Evolutionary conservation across 1,140 invertebrate species (phyloP).

Genomic region (Sweltsa coloradensis): DNA sequence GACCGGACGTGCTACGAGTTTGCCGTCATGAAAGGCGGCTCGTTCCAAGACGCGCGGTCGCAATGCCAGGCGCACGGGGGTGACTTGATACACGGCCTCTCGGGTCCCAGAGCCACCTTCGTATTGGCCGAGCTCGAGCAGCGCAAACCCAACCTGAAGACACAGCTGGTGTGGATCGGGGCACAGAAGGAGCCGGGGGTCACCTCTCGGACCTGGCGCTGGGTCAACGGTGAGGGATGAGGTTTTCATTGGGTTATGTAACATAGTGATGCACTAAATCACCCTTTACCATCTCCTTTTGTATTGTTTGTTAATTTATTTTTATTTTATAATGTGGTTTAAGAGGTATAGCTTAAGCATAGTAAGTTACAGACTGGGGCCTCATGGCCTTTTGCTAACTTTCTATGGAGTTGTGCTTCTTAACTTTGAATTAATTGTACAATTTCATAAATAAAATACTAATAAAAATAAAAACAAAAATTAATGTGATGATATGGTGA

Average conservation of each 20-base stretch:
- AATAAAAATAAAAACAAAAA: no score
- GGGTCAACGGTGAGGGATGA: constrained; percentile 65
- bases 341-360: no score
- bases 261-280: neutral
- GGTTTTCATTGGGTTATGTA: neutral
- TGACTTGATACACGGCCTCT: constrained; percentile 64
- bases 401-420: no score
- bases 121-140: constrained; percentile 69
- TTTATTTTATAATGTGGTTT: no score
- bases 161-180: constrained; percentile 82
- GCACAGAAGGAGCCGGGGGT: constrained; percentile 75
- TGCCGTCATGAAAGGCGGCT: constrained; percentile 61
- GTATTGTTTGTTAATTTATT: no score
- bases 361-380: no score
- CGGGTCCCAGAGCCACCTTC: constrained; percentile 55
- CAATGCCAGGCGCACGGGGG: constrained; percentile 65
- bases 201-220: constrained; percentile 73
- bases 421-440: constrained; percentile 5
- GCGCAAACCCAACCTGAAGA: constrained; percentile 62
- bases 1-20: constrained; percentile 83
- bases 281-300: no score
- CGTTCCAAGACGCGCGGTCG: constrained; percentile 61
- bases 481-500: neutral
- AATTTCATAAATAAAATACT: no score
- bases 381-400: constrained; percentile 10